phyloP scores from a whole-genome alignment of 1,140 invertebrate genomes.

The Luehdorfia chinensis region DNA sequence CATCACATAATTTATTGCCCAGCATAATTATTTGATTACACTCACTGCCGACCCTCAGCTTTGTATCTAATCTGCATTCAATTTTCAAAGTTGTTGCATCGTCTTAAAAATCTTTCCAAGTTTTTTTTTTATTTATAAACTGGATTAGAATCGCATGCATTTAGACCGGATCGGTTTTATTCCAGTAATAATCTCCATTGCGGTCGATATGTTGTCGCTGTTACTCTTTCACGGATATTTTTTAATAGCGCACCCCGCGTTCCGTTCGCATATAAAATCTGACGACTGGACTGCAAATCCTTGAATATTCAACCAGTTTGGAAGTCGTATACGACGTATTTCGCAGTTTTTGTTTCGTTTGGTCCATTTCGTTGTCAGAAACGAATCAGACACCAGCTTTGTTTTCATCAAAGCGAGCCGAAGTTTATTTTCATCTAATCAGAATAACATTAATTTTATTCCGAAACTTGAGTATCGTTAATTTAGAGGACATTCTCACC shows the following conservation, averaged over 20 bases:
- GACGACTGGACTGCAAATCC: not conserved
- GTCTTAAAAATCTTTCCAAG: not conserved
- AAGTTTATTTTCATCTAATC: slow-evolving; percentile 45
- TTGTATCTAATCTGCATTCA: not conserved
- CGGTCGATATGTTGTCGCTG: slow-evolving; percentile 11
- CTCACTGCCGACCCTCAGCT: slow-evolving; percentile 3
- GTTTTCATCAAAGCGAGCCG: slow-evolving; percentile 25
- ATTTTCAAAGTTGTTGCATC: not conserved
- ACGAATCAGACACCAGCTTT: slow-evolving; percentile 18
- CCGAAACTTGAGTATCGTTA: not conserved
- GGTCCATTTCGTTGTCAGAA: slow-evolving; percentile 22
- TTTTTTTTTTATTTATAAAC: no score
- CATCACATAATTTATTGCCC: slow-evolving; percentile 3
- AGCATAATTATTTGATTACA: slow-evolving; percentile 6
- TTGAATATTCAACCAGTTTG: slow-evolving; percentile 21
- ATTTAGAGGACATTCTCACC: slow-evolving; percentile 4
- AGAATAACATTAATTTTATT: slow-evolving; percentile 32
- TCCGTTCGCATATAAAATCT: not conserved
- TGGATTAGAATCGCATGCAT: slow-evolving; percentile 9
- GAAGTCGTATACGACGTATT: slow-evolving; percentile 19
- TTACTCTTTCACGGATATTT: slow-evolving; percentile 6
- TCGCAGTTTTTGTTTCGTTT: slow-evolving; percentile 20
- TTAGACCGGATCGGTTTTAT: slow-evolving; percentile 13
- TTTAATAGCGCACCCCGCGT: not conserved
- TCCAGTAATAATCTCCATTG: slow-evolving; percentile 12